phyloP scores from a whole-genome alignment of 2,797 vertebrate species.

The Scarus forsteni region DNA sequence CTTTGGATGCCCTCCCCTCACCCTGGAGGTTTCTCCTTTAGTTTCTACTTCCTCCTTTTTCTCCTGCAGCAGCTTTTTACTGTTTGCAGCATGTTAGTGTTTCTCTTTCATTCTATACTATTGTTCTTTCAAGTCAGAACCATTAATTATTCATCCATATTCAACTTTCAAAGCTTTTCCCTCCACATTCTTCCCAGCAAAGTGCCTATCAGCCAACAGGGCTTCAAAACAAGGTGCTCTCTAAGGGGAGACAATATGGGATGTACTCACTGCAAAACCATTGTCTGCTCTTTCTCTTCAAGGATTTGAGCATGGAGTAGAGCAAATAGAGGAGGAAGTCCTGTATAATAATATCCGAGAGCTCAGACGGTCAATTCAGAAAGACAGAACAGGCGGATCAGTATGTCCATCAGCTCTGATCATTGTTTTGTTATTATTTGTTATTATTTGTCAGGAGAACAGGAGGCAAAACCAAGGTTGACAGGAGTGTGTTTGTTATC shows the following conservation, averaged over 20 bases:
- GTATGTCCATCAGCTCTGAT: constrained; percentile 56
- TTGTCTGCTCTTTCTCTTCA: constrained; percentile 57
- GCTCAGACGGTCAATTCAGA: constrained; percentile 42
- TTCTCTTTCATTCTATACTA: constrained; percentile 77
- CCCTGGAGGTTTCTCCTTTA: constrained; percentile 60
- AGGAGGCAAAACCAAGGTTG: constrained; percentile 14
- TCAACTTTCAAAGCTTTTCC: constrained; percentile 79
- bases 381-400: constrained; percentile 42
- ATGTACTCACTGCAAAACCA: constrained; percentile 64
- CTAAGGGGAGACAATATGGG: constrained; percentile 68
- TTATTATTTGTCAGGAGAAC: constrained; percentile 39
- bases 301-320: constrained; percentile 44
- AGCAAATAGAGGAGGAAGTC: constrained; percentile 57
- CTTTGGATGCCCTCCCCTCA: constrained; percentile 47
- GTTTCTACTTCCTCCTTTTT: constrained; percentile 45
- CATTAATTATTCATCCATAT: constrained; percentile 83
- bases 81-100: constrained; percentile 68
- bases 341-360: constrained; percentile 50
- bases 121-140: constrained; percentile 81
- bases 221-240: constrained; percentile 77
- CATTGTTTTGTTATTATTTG: constrained; percentile 57
- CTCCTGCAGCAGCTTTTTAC: constrained; percentile 58
- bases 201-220: constrained; percentile 76
- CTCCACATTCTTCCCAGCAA: constrained; percentile 73
- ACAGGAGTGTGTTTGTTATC: constrained; percentile 41